A percentile compares a stretch with the other conserved stretches of the same genome.
phyloP scores from a whole-genome alignment of 1,140 invertebrate genomes.

The Trachelipus rathkii region DNA sequence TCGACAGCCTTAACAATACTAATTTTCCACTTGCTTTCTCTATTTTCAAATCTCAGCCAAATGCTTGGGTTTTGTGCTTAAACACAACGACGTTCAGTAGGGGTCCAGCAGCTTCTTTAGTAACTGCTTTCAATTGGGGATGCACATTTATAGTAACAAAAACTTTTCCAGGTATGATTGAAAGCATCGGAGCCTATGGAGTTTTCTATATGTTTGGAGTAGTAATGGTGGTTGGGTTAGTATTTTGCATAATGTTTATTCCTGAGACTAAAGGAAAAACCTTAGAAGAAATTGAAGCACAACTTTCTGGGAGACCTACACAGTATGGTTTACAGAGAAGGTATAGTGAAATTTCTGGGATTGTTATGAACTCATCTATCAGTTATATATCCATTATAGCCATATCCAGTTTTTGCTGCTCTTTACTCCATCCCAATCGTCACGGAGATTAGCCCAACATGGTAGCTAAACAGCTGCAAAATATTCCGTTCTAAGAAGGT shows the following conservation, averaged over 20 bases:
- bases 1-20: too few species aligned
- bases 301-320: constrained; percentile 28
- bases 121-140: constrained; percentile 81
- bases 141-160: constrained; percentile 88
- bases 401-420: too few species aligned
- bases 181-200: constrained; percentile 62
- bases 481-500: too few species aligned
- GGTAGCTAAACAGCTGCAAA: too few species aligned
- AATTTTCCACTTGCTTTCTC: too few species aligned
- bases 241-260: constrained; percentile 71
- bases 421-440: too few species aligned
- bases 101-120: constrained; percentile 75
- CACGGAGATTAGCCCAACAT: too few species aligned
- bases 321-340: neutral
- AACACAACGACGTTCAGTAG: too few species aligned
- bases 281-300: constrained; percentile 66
- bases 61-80: too few species aligned
- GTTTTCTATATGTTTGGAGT: constrained; percentile 77
- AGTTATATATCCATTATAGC: too few species aligned
- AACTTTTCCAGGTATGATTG: constrained; percentile 65
- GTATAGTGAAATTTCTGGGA: constrained; percentile 27
- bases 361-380: constrained; percentile 26
- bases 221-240: constrained; percentile 65
- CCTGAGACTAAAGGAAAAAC: constrained; percentile 90
- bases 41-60: too few species aligned